Percentiles rank a stretch among this genome's conserved stretches.
These are phyloP conservation scores for Peromyscus polionotus DNA, from an alignment of 2,113 vertebrate species.

Conservation along the genomic window DNA sequence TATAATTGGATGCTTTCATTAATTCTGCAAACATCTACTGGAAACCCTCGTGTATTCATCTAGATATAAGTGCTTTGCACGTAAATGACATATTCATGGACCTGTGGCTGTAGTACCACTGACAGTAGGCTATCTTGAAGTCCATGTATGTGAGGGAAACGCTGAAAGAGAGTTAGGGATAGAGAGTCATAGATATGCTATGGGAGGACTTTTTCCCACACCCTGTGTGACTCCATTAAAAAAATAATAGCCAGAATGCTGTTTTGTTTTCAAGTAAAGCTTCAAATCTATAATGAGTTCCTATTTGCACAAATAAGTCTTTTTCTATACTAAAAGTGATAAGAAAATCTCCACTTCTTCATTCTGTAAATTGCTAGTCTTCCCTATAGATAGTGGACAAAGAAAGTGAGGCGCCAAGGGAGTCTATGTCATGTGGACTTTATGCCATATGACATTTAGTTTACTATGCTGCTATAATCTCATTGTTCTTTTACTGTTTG, in stretches of 20 bases:
- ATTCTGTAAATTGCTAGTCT: background rate
- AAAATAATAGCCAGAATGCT: background rate
- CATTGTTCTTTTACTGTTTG: background rate
- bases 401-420: background rate
- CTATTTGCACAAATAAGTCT: background rate
- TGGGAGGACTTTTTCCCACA: rapidly evolving
- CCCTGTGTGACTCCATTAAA: background rate
- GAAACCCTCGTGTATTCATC: background rate
- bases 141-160: background rate
- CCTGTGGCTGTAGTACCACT: background rate
- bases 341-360: background rate
- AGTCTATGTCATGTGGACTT: background rate
- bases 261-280: background rate
- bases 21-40: background rate
- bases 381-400: background rate
- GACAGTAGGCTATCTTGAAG: background rate
- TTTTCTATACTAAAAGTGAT: background rate
- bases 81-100: background rate
- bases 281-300: background rate
- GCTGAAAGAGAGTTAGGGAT: background rate
- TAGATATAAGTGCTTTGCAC: background rate
- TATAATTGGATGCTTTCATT: background rate
- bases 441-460: background rate
- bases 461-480: background rate
- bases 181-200: rapidly evolving